A percentile compares a stretch with the other conserved stretches of the same genome.
Conservation (phyloP, 2,797 vertebrate genomes). For the Rhabdophis nuchalis region DNA sequence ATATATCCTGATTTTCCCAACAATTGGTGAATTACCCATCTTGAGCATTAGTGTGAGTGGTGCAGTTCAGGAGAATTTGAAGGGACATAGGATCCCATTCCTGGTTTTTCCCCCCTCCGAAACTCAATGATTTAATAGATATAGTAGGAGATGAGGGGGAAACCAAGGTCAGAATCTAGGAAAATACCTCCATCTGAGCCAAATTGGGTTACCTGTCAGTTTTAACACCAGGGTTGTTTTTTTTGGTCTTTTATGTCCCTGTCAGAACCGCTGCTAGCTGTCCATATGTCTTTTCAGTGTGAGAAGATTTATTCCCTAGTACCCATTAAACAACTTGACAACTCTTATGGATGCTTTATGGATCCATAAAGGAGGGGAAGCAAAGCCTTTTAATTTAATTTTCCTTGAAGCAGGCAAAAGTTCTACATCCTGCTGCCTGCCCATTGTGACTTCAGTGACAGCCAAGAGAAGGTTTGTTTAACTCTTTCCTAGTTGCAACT, state of each 20-base stretch:
- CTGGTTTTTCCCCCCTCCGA: neutral
- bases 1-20: neutral
- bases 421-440: slow-evolving; percentile 36
- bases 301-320: neutral
- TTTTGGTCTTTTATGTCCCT: neutral
- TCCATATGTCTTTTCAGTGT: neutral
- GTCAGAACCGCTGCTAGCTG: neutral
- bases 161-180: neutral
- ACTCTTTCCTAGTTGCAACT: neutral
- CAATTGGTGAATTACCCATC: neutral
- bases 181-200: neutral
- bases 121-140: neutral
- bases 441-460: slow-evolving; percentile 18
- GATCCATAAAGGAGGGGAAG: slow-evolving; percentile 24
- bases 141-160: too few species aligned
- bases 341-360: neutral
- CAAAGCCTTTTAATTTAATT: slow-evolving; percentile 32
- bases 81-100: neutral
- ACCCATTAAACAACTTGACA: neutral
- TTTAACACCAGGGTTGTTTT: neutral
- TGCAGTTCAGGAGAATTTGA: neutral
- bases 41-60: neutral
- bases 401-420: slow-evolving; percentile 50
- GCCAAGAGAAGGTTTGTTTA: slow-evolving; percentile 4
- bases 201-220: neutral